Evolutionary conservation across 2,888 invertebrate genomes (phyloP).

Genomic region (Gandaritis pyraliata): DNA sequence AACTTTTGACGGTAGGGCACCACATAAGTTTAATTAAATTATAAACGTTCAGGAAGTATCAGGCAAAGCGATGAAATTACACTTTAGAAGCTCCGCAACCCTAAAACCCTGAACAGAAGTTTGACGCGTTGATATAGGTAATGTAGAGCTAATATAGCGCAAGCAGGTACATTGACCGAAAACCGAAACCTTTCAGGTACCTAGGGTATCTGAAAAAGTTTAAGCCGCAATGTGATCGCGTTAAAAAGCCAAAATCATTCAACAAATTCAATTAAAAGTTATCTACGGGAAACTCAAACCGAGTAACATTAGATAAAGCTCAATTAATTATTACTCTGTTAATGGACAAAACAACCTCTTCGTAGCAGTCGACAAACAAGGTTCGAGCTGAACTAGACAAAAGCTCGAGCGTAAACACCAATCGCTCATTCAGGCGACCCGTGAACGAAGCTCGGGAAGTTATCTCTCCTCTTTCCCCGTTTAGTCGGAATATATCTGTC

Average conservation of each 20-base stretch:
- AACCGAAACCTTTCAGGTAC: conserved; percentile 8
- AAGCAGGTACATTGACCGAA: conserved; percentile 56
- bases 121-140: conserved; percentile 19
- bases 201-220: conserved; percentile 57
- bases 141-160: conserved; percentile 36
- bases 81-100: conserved; percentile 24
- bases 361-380: conserved; percentile 73
- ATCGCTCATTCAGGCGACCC: conserved; percentile 73
- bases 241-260: conserved; percentile 74
- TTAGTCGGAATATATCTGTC: conserved; percentile 68
- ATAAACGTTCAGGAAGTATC: conserved; percentile 25
- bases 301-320: conserved; percentile 72
- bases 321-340: conserved; percentile 78
- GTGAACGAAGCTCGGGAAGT: conserved; percentile 60
- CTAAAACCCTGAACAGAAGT: conserved; percentile 32
- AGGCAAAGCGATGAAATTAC: conserved; percentile 26
- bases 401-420: conserved; percentile 73
- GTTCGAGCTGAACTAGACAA: conserved; percentile 72
- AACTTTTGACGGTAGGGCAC: conserved; percentile 19
- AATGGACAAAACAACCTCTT: conserved; percentile 75
- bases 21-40: conserved; percentile 35
- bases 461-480: conserved; percentile 66
- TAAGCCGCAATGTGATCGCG: conserved; percentile 39
- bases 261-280: conserved; percentile 82
- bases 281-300: conserved; percentile 69